These are phyloP conservation scores for Falcaria lacertinaria DNA, from an alignment of 2,888 invertebrate species.

Conservation along the genomic window DNA sequence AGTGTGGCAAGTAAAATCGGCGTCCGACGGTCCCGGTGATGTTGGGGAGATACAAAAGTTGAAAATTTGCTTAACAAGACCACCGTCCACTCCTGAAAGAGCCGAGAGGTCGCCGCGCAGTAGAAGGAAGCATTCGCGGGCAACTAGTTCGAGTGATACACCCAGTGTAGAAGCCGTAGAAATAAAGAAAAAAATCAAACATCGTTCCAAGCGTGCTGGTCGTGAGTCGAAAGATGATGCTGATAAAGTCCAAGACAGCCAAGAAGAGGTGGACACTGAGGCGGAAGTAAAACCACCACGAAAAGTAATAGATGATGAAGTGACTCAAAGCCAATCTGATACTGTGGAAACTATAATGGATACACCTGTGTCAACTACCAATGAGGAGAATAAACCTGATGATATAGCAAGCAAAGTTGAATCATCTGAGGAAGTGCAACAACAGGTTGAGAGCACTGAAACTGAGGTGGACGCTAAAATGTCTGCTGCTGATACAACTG, in stretches of 20 bases:
- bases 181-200: slow-evolving; percentile 65
- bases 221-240: slow-evolving; percentile 54
- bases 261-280: slow-evolving; percentile 42
- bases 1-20: slow-evolving; percentile 77
- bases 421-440: slow-evolving; percentile 17
- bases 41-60: slow-evolving; percentile 82
- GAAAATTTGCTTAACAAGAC: slow-evolving; percentile 82
- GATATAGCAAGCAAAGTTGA: slow-evolving; percentile 19
- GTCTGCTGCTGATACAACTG: slow-evolving; percentile 31
- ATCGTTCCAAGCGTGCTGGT: slow-evolving; percentile 55
- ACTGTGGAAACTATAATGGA: slow-evolving; percentile 22
- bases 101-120: slow-evolving; percentile 73
- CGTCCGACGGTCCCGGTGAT: slow-evolving; percentile 59
- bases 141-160: slow-evolving; percentile 72
- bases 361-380: slow-evolving; percentile 52
- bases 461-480: slow-evolving; percentile 16
- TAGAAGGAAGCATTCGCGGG: slow-evolving; percentile 71
- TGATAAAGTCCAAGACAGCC: slow-evolving; percentile 55
- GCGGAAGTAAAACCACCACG: slow-evolving; percentile 12
- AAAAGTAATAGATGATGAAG: slow-evolving; percentile 32
- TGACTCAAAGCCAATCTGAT: slow-evolving; percentile 38
- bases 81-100: slow-evolving; percentile 75
- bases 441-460: slow-evolving; percentile 18
- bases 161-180: slow-evolving; percentile 64
- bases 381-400: slow-evolving; percentile 37